A percentile compares a stretch with the other conserved stretches of the same genome.
Evolutionary conservation across 2,797 vertebrate species (phyloP).

Genomic region (Pantherophis alleghaniensis): DNA sequence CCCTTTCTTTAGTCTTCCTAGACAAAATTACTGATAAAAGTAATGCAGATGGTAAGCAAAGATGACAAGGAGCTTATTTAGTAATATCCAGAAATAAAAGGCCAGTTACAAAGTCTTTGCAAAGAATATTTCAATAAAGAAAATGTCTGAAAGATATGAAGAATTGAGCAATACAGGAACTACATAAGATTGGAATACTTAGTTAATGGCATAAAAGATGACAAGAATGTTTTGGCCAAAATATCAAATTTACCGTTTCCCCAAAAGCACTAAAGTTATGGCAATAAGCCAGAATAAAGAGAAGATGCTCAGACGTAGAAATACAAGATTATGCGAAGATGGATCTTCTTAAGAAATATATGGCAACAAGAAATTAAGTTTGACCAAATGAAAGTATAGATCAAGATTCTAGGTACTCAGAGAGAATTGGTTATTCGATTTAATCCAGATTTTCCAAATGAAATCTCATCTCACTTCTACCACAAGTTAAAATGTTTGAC

Average conservation of each 20-base stretch:
- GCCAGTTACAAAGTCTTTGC: constrained; percentile 26
- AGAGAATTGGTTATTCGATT: neutral
- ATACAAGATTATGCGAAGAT: constrained; percentile 43
- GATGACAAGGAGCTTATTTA: constrained; percentile 28
- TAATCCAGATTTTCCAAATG: neutral
- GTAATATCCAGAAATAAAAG: constrained; percentile 42
- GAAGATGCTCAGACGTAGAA: constrained; percentile 8
- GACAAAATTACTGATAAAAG: constrained; percentile 32
- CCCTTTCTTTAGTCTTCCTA: constrained; percentile 27
- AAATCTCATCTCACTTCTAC: constrained; percentile 1
- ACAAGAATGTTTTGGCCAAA: constrained; percentile 38
- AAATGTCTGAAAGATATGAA: constrained; percentile 33
- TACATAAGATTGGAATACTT: constrained; percentile 34
- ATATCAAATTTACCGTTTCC: constrained; percentile 9
- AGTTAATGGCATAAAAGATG: constrained; percentile 19
- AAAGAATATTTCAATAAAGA: constrained; percentile 35
- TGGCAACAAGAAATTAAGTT: neutral
- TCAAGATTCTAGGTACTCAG: constrained; percentile 9
- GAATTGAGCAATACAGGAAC: constrained; percentile 22
- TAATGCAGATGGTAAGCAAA: constrained; percentile 39
- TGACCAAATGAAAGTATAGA: constrained; percentile 40
- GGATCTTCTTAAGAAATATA: constrained; percentile 33
- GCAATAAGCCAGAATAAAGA: constrained; percentile 22
- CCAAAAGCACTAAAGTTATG: constrained; percentile 27
- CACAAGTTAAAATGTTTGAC: constrained; percentile 26